Evolutionary conservation across 2,888 invertebrate genomes (phyloP), one percentile per base, ranked within the genome.

Genomic region (Platerodrilus igneus): DNA sequence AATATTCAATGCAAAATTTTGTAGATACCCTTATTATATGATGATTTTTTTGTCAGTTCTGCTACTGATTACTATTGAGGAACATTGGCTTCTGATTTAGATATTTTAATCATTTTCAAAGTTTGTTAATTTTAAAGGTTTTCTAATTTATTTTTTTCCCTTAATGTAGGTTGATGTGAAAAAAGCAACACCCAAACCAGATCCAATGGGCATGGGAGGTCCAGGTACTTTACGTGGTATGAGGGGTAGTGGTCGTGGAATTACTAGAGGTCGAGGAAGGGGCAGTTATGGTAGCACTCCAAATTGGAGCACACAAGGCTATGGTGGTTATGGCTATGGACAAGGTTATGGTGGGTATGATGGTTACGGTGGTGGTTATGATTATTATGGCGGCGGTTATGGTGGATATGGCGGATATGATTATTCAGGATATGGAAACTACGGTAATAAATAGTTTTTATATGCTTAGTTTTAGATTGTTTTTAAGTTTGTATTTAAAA

Each of bases 121-220:
- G 16, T 23, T 39, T 27, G 20, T 37, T 20, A 21, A 27, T 23
- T 35, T 2, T 27, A n/a, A n/a, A n/a, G n/a, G n/a, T n/a, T n/a
- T n/a, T n/a, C n/a, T n/a, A n/a, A n/a, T n/a, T n/a, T 42, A 41
- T 40, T 13, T 38, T 37, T 45, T 48, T 56, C 31, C 63, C n/a
- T n/a, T n/a, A n/a, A n/a, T n/a, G n/a, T n/a, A 84, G 84, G 88
- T 92, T 41, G 94, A 95, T 69, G 92, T 95, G 21, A 94, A 94
- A 72, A 86, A 91, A 63, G 94, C 94, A 28, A 92, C 93, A 35
- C 92, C 93, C 7, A 91, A 89, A 68, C 86, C 86, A 2, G 88
- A 89, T 56, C 78, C 79, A 47, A 79, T 81, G 76, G 54, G 50
- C 10, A 49, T 45, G 33, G 48, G 53, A 46, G 50, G 53, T 46